A percentile compares a stretch with the other conserved stretches of the same genome.
Conservation (phyloP, 2,888 invertebrate species). For the Disparrhopalites patrizii region DNA sequence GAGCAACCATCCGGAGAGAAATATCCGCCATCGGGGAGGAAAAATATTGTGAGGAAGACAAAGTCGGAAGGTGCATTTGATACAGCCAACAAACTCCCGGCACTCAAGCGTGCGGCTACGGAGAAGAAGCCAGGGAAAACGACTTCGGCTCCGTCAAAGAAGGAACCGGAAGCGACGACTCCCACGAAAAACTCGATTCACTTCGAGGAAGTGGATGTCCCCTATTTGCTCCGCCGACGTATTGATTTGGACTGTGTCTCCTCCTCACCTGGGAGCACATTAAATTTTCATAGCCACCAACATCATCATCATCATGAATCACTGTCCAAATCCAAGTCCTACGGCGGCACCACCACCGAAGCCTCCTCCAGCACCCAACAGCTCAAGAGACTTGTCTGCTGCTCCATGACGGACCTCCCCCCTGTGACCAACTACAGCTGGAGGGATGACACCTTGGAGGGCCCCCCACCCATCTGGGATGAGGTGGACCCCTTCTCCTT, state of each 20-base stretch:
- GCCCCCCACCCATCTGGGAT: conserved; percentile 10
- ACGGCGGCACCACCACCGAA: conserved; percentile 25
- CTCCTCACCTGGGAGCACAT: conserved; percentile 16
- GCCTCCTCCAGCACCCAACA: conserved; percentile 11
- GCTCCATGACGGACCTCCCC: conserved; percentile 39
- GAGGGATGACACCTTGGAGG: conserved; percentile 33
- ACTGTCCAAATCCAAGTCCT: conserved; percentile 38
- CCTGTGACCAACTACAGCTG: conserved; percentile 39
- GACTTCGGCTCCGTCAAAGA: conserved; percentile 12
- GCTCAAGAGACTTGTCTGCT: conserved; percentile 28
- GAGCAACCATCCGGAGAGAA: neutral
- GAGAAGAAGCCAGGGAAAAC: conserved; percentile 23
- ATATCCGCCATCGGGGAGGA: neutral
- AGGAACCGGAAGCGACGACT: neutral
- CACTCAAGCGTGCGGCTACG: conserved; percentile 19
- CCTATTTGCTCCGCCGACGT: conserved; percentile 39
- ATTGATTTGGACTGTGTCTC: conserved; percentile 33
- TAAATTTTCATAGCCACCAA: conserved; percentile 21
- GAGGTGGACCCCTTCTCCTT: conserved; percentile 21
- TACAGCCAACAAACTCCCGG: conserved; percentile 1
- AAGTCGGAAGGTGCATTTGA: conserved; percentile 31
- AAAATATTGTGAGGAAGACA: conserved; percentile 25
- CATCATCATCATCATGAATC: conserved; percentile 29
- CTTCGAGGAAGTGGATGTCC: conserved; percentile 34
- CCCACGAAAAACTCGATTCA: conserved; percentile 18